Evolutionary conservation across 2,797 vertebrate species (phyloP).

Genomic region (Rhincodon typus): DNA sequence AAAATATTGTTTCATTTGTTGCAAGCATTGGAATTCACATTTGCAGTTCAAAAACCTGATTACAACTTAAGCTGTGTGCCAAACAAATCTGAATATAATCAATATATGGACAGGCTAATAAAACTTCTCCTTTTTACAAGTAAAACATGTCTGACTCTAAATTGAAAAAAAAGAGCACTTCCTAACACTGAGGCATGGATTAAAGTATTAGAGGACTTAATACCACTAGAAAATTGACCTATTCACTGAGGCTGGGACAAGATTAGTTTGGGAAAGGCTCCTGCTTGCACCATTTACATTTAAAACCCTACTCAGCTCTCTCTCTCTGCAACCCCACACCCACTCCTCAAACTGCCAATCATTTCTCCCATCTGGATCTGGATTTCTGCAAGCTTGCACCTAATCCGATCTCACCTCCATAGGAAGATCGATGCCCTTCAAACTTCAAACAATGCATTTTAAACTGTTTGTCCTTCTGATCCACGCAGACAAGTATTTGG

Average conservation of each 20-base stretch:
- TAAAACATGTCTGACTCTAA: slow-evolving; percentile 19
- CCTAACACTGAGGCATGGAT: not conserved
- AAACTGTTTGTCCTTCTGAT: not conserved
- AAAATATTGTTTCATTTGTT: not conserved
- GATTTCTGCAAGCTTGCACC: not conserved
- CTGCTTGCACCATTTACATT: not conserved
- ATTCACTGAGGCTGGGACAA: not conserved
- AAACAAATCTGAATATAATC: slow-evolving; percentile 30
- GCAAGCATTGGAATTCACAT: slow-evolving; percentile 12
- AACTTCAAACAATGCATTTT: not conserved
- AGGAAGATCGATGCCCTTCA: not conserved
- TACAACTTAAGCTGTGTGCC: not conserved
- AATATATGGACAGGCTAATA: slow-evolving; percentile 28
- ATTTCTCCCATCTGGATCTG: not conserved
- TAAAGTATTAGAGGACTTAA: slow-evolving; percentile 32
- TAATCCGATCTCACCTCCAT: slow-evolving; percentile 25
- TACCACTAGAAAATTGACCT: slow-evolving; percentile 18
- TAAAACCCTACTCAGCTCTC: too few species aligned
- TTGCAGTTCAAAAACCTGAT: slow-evolving; percentile 13
- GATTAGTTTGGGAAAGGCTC: not conserved
- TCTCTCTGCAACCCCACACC: too few species aligned
- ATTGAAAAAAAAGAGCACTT: slow-evolving; percentile 22
- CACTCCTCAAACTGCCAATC: not conserved
- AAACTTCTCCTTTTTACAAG: slow-evolving; percentile 13
- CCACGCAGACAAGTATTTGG: not conserved